Evolutionary conservation across 1,140 invertebrate genomes (phyloP), one percentile per base, ranked within the genome.

Genomic region (Drosophila tropicalis): DNA sequence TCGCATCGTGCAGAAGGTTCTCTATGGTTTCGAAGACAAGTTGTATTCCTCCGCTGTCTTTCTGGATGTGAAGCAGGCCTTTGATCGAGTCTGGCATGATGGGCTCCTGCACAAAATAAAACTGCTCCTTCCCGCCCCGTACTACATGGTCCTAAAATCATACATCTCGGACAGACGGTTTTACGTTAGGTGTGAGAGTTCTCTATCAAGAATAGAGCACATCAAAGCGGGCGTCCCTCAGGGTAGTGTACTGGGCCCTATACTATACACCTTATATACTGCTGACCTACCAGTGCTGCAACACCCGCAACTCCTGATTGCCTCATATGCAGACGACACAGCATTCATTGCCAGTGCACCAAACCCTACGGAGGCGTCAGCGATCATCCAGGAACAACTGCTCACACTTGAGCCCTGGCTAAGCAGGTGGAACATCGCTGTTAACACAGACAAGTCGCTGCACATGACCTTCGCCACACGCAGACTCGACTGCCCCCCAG

Each of bases 231-330:
- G 39, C 39, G 39, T 40, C 39, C 39, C 39, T 40, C 39, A 40
- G 39, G 39, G 39, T 3, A 40, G 39, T 40, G 39, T 40, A 40
- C 39, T 40, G 39, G 39, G 39, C 39, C 39, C 39, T 40, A 40
- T 40, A 40, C 39, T 40, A 12, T 40, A 10, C 39, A 40, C 39
- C 39, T 12, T 40, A 40, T 40, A 12, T 12, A 40, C 13, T 40
- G 39, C 39, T 40, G 39, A 40, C 39, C 39, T n/a, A 3, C 39
- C 39, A 41, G 39, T 36, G 39, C 39, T 41, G 39, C 39, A 41
- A 41, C 40, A 41, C 3, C 40, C 40, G 40, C 40, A 41, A 41
- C 40, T 41, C 40, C 40, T 41, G 40, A 41, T 41, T 41, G 40
- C 40, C 40, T 41, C 40, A 41, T 41, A 41, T n/a, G n/a, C n/a